Evolutionary conservation across 2,797 vertebrate species (phyloP).

Genomic region (Sebastes iracundus): DNA sequence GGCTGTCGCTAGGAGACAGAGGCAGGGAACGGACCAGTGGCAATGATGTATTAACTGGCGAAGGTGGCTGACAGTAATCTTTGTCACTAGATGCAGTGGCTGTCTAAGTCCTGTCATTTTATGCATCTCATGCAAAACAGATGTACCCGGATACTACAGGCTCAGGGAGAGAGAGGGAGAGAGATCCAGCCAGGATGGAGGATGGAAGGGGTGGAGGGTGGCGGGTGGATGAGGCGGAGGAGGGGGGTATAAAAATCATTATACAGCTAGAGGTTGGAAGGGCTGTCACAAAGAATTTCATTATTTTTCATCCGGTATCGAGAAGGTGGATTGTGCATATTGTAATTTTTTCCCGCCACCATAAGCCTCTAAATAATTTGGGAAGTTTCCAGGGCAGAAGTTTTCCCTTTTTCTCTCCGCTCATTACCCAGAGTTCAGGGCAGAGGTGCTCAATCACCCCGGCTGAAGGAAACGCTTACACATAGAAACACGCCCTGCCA

Average conservation of each 20-base stretch:
- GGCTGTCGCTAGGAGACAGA: conserved; percentile 98
- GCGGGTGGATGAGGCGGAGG: neutral
- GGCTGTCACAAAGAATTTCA: conserved; percentile 88
- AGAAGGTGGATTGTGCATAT: conserved; percentile 86
- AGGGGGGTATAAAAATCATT: conserved; percentile 81
- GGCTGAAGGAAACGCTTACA: conserved; percentile 79
- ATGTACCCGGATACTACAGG: conserved; percentile 90
- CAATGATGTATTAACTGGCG: conserved; percentile 98
- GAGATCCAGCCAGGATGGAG: conserved; percentile 50
- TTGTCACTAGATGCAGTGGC: conserved; percentile 96
- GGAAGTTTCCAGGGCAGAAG: conserved; percentile 84
- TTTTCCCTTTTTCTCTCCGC: conserved; percentile 78
- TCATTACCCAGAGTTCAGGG: conserved; percentile 85
- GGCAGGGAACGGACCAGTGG: conserved; percentile 93
- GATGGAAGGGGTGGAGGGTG: conserved; percentile 40
- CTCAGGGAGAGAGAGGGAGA: conserved; percentile 59
- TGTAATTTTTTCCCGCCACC: conserved; percentile 78
- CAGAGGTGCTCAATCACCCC: conserved; percentile 84
- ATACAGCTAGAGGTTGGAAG: conserved; percentile 83
- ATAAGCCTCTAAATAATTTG: conserved; percentile 86
- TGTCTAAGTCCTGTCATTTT: conserved; percentile 98
- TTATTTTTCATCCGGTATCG: conserved; percentile 87
- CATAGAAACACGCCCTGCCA: conserved; percentile 69
- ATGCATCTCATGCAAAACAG: conserved; percentile 98
- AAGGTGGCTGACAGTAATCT: conserved; percentile 93